phyloP scores from a whole-genome alignment of 2,888 invertebrate species.

The Drosophila maculinotata region DNA sequence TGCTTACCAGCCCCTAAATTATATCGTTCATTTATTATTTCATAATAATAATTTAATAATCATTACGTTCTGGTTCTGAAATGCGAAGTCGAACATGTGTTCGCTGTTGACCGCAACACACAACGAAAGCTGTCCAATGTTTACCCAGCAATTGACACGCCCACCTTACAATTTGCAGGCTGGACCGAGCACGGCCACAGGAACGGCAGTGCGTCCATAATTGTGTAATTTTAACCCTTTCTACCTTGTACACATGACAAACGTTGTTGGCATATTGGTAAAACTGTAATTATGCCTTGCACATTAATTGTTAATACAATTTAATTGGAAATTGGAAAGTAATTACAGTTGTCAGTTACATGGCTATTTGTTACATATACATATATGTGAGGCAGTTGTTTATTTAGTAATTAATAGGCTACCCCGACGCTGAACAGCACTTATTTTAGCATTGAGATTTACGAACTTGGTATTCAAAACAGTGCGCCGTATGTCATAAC shows the following conservation, averaged over 20 bases:
- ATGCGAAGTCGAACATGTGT: conserved; percentile 79
- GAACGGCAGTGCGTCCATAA: conserved; percentile 45
- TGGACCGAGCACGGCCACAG: conserved; percentile 28
- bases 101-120: conserved; percentile 66
- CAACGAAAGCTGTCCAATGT: conserved; percentile 74
- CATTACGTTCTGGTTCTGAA: conserved; percentile 43
- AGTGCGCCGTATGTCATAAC: conserved; percentile 17
- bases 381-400: conserved; percentile 40
- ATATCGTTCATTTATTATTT: conserved; percentile 59
- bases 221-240: conserved; percentile 76
- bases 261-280: conserved; percentile 28
- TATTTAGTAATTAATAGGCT: conserved; percentile 64
- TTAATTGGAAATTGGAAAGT: conserved; percentile 74
- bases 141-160: conserved; percentile 82
- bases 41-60: conserved; percentile 71
- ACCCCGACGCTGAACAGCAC: conserved; percentile 13
- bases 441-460: conserved; percentile 1
- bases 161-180: conserved; percentile 60
- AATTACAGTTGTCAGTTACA: conserved; percentile 76
- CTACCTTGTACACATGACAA: conserved; percentile 1
- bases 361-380: conserved; percentile 37
- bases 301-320: conserved; percentile 75
- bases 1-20: conserved; percentile 50
- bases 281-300: conserved; percentile 69
- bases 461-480: conserved; percentile 20